Percentiles rank a stretch among this genome's conserved stretches.
These are phyloP conservation scores for Talpa occidentalis DNA, from an alignment of 2,113 vertebrate genomes.

Conservation along the genomic window DNA sequence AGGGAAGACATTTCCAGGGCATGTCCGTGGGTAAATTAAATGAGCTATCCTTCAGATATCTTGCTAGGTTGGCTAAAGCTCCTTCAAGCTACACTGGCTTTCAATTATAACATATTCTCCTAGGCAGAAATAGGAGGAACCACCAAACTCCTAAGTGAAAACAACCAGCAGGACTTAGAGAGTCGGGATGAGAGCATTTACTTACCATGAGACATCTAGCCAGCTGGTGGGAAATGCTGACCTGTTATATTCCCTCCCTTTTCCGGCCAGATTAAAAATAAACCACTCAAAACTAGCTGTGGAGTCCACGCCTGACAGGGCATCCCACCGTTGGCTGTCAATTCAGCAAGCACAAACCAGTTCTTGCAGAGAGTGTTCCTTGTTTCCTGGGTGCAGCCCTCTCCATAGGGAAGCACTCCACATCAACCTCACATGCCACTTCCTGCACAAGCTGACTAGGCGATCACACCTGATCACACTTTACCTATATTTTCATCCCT, in stretches of 20 bases:
- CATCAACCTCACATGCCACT: background rate
- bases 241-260: constrained; percentile 60
- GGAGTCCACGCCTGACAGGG: background rate
- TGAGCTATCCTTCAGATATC: background rate
- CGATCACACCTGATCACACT: background rate
- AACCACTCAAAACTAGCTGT: constrained; percentile 41
- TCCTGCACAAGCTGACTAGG: background rate
- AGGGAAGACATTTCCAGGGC: background rate
- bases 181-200: background rate
- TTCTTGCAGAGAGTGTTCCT: background rate
- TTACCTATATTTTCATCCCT: background rate
- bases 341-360: background rate
- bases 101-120: background rate
- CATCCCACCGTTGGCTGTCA: background rate
- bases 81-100: background rate
- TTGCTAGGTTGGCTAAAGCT: background rate
- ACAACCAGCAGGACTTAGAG: background rate
- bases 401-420: background rate
- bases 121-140: background rate
- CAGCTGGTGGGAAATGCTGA: constrained; percentile 70
- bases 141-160: background rate
- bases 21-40: background rate
- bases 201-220: background rate
- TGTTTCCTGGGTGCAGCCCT: background rate
- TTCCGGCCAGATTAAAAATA: constrained; percentile 71